A percentile compares a stretch with the other conserved stretches of the same genome.
Evolutionary conservation across 2,797 vertebrate genomes (phyloP).

Genomic region (Spinus pinus): DNA sequence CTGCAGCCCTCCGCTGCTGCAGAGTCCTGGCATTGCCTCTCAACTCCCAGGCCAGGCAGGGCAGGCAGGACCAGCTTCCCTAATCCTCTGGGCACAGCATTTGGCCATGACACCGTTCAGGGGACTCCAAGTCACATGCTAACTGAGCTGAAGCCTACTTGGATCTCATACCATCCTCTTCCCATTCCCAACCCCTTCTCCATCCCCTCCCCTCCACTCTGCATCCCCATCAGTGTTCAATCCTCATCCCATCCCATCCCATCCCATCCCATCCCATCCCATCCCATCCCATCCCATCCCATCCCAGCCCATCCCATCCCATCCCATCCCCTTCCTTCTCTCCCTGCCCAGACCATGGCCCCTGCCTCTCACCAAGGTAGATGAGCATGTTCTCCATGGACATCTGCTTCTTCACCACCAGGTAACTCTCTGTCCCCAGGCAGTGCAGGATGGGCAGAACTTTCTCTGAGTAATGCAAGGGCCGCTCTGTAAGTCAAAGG

Average conservation of each 20-base stretch:
- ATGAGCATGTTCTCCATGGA: slow-evolving; percentile 87
- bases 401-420: slow-evolving; percentile 88
- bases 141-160: too few relatives aligned
- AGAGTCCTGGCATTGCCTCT: neutral
- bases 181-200: neutral
- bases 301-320: too few relatives aligned
- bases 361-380: slow-evolving; percentile 81
- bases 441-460: slow-evolving; percentile 89
- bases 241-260: too few relatives aligned
- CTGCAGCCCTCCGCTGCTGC: neutral
- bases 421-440: slow-evolving; percentile 83
- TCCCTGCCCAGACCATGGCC: neutral
- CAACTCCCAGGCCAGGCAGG: neutral
- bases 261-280: too few relatives aligned
- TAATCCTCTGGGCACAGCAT: neutral
- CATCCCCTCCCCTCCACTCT: neutral
- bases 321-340: neutral
- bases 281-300: neutral
- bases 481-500: slow-evolving; percentile 80
- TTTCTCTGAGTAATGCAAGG: slow-evolving; percentile 88
- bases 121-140: neutral
- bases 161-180: neutral
- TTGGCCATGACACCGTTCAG: fast-evolving
- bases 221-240: neutral
- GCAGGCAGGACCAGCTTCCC: neutral